Evolutionary conservation across 2,888 invertebrate genomes (phyloP).

Genomic region (Lasioglossum figueresi): DNA sequence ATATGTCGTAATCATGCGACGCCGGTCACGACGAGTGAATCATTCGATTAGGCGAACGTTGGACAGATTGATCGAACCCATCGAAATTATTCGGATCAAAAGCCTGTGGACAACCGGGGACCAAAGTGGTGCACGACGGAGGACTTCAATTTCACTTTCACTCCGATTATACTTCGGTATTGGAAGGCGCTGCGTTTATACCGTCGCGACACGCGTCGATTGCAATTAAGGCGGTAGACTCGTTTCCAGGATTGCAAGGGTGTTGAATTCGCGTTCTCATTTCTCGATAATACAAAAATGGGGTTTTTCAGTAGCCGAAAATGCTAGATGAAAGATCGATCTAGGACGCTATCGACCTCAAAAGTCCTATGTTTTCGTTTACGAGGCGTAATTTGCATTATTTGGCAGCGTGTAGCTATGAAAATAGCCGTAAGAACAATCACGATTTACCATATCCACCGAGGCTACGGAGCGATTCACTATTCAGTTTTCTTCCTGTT

Average conservation of each 20-base stretch:
- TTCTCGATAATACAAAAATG: too few relatives aligned
- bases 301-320: too few relatives aligned
- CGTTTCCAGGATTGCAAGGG: too few relatives aligned
- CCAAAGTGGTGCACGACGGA: conserved; percentile 16
- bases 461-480: neutral
- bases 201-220: too few relatives aligned
- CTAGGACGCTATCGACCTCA: too few relatives aligned
- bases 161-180: conserved; percentile 45
- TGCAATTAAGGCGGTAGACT: too few relatives aligned
- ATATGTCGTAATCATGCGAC: neutral
- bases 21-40: too few relatives aligned
- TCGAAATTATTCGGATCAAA: neutral
- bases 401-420: too few relatives aligned
- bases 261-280: too few relatives aligned
- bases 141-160: conserved; percentile 63
- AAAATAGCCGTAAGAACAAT: neutral
- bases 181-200: neutral
- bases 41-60: neutral
- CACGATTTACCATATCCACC: conserved; percentile 14
- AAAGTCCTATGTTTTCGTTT: too few relatives aligned
- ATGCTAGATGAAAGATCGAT: too few relatives aligned
- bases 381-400: too few relatives aligned
- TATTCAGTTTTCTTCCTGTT: neutral
- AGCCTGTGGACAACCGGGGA: neutral
- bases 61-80: neutral